Percentiles rank a stretch among this genome's conserved stretches.
phyloP scores from a whole-genome alignment of 2,888 invertebrate genomes.

The Dolomedes plantarius region DNA sequence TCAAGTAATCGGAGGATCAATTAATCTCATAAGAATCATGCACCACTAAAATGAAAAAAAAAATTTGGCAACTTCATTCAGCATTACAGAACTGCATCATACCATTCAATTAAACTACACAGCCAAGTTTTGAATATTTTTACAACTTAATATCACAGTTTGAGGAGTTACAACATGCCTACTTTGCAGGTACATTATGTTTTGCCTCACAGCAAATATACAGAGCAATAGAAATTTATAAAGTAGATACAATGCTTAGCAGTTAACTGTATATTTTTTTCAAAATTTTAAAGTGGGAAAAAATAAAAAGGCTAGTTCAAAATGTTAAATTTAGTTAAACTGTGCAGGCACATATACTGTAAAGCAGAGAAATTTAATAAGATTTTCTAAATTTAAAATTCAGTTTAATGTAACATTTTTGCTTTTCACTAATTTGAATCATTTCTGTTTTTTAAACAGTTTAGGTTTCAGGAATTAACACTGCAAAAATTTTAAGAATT shows the following conservation, averaged over 20 bases:
- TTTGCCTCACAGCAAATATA: slow-evolving; percentile 23
- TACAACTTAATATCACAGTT: slow-evolving; percentile 33
- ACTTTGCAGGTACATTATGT: slow-evolving; percentile 29
- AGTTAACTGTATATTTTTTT: not conserved
- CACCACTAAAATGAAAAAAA: slow-evolving; percentile 9
- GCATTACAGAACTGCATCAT: not conserved
- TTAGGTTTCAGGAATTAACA: no score
- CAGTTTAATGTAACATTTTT: no score
- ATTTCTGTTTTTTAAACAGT: no score
- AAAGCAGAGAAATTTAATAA: no score
- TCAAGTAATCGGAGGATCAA: not conserved
- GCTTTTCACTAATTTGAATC: no score
- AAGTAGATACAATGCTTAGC: no score
- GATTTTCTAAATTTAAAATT: no score
- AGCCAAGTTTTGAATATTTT: slow-evolving; percentile 3
- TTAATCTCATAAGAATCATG: not conserved
- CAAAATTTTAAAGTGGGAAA: not conserved
- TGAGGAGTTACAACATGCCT: slow-evolving; percentile 18
- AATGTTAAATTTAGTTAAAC: no score
- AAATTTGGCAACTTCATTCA: slow-evolving; percentile 11
- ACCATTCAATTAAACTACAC: not conserved
- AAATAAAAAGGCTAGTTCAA: no score
- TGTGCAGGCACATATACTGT: no score
- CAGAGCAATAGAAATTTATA: not conserved
- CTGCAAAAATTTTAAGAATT: no score